Conservation (phyloP, 2,113 vertebrate species). For the Cervus canadensis region DNA sequence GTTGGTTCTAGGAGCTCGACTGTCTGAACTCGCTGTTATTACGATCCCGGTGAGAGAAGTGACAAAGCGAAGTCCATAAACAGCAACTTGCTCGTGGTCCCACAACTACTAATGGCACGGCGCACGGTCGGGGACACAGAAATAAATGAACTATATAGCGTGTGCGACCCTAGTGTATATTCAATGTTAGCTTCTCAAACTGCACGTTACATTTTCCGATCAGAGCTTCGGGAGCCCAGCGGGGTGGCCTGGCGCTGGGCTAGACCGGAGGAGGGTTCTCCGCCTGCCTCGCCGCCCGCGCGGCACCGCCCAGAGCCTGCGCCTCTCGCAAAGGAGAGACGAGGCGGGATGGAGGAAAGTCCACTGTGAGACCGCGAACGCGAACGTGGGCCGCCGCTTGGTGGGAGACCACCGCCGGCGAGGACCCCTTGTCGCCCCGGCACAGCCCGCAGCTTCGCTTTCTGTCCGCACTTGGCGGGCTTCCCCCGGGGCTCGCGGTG, state of each 20-base stretch:
- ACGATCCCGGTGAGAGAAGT: background rate
- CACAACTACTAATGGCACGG: background rate
- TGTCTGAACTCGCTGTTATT: background rate
- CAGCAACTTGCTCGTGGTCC: background rate
- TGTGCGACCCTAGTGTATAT: background rate
- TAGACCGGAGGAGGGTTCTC: background rate
- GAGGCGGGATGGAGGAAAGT: background rate
- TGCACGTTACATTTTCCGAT: background rate
- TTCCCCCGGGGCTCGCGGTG: accelerated
- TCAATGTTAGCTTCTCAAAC: background rate
- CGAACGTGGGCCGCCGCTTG: background rate
- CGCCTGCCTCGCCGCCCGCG: background rate
- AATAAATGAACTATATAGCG: background rate
- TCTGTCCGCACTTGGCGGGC: background rate
- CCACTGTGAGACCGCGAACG: background rate
- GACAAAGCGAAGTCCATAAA: background rate
- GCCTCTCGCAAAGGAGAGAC: background rate
- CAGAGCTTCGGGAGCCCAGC: accelerated
- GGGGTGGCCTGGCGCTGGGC: accelerated
- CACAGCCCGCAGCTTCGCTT: accelerated
- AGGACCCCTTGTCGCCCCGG: too few species aligned
- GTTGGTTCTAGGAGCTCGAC: accelerated
- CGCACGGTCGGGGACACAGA: background rate
- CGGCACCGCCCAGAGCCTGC: background rate
- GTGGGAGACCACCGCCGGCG: accelerated